Percentiles rank a stretch among this genome's conserved stretches.
phyloP scores from a whole-genome alignment of 2,113 vertebrate species.

The Leucoraja erinaceus region DNA sequence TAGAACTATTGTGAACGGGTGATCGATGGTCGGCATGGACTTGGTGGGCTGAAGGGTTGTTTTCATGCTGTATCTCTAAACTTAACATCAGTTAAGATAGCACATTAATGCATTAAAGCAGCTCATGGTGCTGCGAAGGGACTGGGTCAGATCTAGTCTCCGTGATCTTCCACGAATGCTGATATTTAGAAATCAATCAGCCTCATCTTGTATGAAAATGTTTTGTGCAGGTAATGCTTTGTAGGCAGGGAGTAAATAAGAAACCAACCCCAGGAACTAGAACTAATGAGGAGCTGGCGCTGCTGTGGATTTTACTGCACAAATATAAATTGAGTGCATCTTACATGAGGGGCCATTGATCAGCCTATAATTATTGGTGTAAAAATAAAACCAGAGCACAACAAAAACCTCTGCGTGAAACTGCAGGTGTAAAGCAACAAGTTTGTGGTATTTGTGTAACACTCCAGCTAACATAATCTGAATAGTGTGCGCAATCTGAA shows the following conservation, averaged over 20 bases:
- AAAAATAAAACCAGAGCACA: not conserved
- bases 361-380: not conserved
- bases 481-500: too few relatives aligned
- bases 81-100: not conserved
- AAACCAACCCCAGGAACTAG: not conserved
- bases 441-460: not conserved
- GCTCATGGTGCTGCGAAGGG: not conserved
- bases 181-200: not conserved
- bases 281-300: too few relatives aligned
- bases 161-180: not conserved
- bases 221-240: not conserved
- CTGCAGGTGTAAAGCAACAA: not conserved
- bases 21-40: too few relatives aligned
- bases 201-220: not conserved
- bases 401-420: not conserved
- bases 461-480: not conserved
- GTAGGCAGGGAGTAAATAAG: not conserved
- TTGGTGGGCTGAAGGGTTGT: too few relatives aligned
- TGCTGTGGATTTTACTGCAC: not conserved
- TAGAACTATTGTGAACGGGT: too few relatives aligned
- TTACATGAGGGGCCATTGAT: not conserved
- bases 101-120: not conserved
- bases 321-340: not conserved
- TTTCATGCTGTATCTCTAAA: too few relatives aligned
- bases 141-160: too few relatives aligned